Evolutionary conservation across 2,888 invertebrate genomes (phyloP).

Genomic region (Drosophila fungiperda): DNA sequence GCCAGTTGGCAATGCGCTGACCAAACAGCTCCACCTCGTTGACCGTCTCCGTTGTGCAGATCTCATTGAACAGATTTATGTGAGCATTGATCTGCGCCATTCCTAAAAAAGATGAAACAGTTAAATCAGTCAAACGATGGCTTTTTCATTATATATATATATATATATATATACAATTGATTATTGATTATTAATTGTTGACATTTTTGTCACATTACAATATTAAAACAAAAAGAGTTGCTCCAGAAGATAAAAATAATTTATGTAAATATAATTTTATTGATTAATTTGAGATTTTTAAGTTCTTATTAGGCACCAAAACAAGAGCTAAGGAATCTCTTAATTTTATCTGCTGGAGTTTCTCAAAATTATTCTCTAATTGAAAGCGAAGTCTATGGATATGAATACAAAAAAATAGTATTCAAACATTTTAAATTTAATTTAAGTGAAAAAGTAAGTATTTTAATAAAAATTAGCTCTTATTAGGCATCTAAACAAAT

Average conservation of each 20-base stretch:
- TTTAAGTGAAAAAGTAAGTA: neutral
- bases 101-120: conserved; percentile 60
- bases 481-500: neutral
- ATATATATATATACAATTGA: neutral
- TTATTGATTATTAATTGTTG: neutral
- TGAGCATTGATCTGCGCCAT: conserved; percentile 97
- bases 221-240: neutral
- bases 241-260: neutral
- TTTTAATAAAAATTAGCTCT: neutral
- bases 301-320: neutral
- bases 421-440: neutral
- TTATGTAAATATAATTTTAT: neutral
- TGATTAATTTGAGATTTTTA: neutral
- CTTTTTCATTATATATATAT: neutral
- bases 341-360: neutral
- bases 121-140: neutral
- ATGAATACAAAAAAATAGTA: neutral
- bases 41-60: conserved; percentile 94
- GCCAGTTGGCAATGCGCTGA: conserved; percentile 94
- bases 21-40: conserved; percentile 94
- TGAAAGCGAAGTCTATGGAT: neutral
- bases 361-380: neutral
- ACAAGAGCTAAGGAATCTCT: neutral
- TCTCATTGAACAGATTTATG: conserved; percentile 95
- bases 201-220: neutral